A percentile compares a stretch with the other conserved stretches of the same genome.
These are phyloP conservation scores for Cosmia trapezina DNA, from an alignment of 2,888 invertebrate genomes.

Conservation along the genomic window DNA sequence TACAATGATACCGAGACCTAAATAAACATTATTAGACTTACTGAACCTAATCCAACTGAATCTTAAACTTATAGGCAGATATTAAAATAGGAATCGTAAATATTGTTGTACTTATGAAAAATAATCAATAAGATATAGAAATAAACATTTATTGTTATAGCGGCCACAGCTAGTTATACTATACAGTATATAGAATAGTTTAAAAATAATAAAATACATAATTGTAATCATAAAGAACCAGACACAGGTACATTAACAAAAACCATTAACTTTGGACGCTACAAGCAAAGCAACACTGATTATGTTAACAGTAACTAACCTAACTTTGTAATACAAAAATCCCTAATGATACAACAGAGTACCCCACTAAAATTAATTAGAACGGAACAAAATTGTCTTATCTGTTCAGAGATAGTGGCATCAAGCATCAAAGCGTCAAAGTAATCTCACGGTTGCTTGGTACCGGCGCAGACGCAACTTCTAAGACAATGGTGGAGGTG, in stretches of 20 bases:
- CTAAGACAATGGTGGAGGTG: conserved; percentile 65
- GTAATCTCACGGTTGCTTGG: conserved; percentile 65
- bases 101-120: conserved; percentile 15
- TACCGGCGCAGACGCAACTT: conserved; percentile 62
- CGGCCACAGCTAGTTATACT: not conserved
- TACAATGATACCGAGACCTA: conserved; percentile 16
- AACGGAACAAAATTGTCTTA: conserved; percentile 69
- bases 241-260: conserved; percentile 4
- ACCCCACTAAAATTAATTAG: conserved; percentile 68
- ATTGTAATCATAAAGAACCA: conserved; percentile 6
- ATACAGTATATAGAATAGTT: conserved; percentile 5
- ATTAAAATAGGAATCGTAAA: conserved; percentile 32
- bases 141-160: conserved; percentile 44
- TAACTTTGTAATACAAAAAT: conserved; percentile 35
- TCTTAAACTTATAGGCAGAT: conserved; percentile 16
- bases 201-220: conserved; percentile 10
- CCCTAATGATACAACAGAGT: conserved; percentile 58
- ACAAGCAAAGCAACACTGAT: conserved; percentile 31
- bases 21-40: conserved; percentile 32
- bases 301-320: conserved; percentile 51
- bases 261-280: conserved; percentile 21
- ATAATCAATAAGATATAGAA: conserved; percentile 30
- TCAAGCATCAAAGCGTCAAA: conserved; percentile 64
- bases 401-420: conserved; percentile 62
- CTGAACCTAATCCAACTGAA: conserved; percentile 25